Evolutionary conservation across 1,140 invertebrate genomes (phyloP).

Genomic region (Acromyrmex heyeri): DNA sequence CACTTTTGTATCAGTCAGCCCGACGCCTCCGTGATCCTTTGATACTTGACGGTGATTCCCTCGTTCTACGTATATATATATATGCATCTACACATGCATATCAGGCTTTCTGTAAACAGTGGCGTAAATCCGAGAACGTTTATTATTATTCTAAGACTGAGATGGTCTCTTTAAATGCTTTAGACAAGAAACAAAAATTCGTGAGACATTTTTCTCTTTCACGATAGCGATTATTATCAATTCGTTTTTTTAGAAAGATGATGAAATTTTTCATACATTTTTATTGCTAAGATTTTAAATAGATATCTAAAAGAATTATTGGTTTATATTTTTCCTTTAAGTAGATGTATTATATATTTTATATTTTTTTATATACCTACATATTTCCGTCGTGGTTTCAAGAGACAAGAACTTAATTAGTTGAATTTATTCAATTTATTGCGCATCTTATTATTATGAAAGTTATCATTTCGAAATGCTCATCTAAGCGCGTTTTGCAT

Average conservation of each 20-base stretch:
- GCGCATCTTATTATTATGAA: too few relatives aligned
- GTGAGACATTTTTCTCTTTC: neutral
- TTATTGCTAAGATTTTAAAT: neutral
- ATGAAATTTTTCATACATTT: neutral
- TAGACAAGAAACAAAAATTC: neutral
- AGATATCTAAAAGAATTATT: neutral
- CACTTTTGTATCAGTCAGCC: slow-evolving; percentile 73
- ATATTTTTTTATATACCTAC: neutral
- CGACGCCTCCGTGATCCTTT: slow-evolving; percentile 61
- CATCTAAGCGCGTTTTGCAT: too few relatives aligned
- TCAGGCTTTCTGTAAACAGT: slow-evolving; percentile 29
- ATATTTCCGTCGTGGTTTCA: too few relatives aligned
- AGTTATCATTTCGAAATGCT: too few relatives aligned
- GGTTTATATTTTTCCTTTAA: neutral
- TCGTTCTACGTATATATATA: neutral
- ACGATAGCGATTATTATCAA: neutral
- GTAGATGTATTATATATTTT: neutral
- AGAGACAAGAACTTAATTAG: too few relatives aligned
- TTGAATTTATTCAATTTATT: too few relatives aligned
- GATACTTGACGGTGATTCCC: neutral
- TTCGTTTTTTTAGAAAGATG: too few relatives aligned
- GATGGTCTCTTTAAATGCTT: neutral
- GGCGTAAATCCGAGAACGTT: slow-evolving; percentile 32
- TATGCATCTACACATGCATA: neutral
- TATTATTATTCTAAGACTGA: neutral